Base-by-base conservation (phyloP, 2,113 vertebrate species). In the Tachysurus vachellii region DNA sequence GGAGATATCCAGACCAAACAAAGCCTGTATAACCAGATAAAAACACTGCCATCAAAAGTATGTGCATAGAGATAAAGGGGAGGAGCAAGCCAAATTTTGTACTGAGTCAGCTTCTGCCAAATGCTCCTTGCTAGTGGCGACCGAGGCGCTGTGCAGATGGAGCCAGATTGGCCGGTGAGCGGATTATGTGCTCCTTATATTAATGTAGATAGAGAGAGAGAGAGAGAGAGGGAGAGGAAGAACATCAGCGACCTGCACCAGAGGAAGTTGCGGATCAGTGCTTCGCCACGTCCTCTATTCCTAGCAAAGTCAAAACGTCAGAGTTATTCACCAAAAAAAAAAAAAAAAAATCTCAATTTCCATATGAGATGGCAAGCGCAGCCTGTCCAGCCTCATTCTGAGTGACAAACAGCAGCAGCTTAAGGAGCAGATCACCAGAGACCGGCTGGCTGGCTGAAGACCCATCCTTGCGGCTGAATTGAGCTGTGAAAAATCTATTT, bases 1-100 rank as follows among this genome's bases (percentile, higher is more conserved):
- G 93, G 93, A 95, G 95, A 96, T 95, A 95, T 95, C 93, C 94
- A 95, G 93, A 94, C 93, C 94, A 95, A 96, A 95, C 95, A 95
- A 94, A 95, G 93, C 92, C 93, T 89, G 92, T 91, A 92, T 89
- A 91, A 93, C 91, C 93, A 93, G 94, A 95, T 95, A 95, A 95
- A 94, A 94, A 95, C 91, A 93, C 88, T 89, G 91, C 92, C 92
- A 95, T 95, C 91, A 94, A 94, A 95, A 95, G 94, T 94, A 95
- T 95, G 94, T 94, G 93, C 93, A 94, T 90, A 93, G 93, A 94
- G 93, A 95, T 94, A 95, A 93, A 91, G 93, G 92, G 89, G 90
- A 86, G 85, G 83, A 86, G 89, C 88, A 89, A 92, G 93, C 95
- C 93, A 94, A 93, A 91, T 94, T 93, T 91, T 92, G 76, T 83